Evolutionary conservation across 2,797 vertebrate genomes (phyloP).

Genomic region (Dendrocincla fuliginosa): DNA sequence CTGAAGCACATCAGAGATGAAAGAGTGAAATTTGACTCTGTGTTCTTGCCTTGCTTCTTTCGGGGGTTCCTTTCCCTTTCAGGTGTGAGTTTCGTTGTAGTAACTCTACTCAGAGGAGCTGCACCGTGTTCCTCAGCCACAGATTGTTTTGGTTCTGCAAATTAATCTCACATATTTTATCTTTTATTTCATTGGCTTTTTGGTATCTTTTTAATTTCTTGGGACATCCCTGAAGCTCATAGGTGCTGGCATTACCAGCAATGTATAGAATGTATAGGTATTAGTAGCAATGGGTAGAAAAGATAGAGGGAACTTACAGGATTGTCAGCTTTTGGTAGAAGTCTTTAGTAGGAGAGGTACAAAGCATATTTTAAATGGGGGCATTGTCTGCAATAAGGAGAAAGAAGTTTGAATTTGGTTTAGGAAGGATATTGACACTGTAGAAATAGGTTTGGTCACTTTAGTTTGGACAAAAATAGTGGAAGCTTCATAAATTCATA

Average conservation of each 20-base stretch:
- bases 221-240: neutral
- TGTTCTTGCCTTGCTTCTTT: neutral
- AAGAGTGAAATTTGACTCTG: neutral
- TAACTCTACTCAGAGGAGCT: neutral
- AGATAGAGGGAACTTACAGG: neutral
- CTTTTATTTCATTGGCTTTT: neutral
- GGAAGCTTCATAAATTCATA: neutral
- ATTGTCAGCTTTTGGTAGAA: neutral
- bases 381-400: neutral
- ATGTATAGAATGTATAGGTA: too few relatives aligned
- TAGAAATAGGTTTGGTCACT: neutral
- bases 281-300: neutral
- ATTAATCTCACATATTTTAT: neutral
- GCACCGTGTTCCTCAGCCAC: rapidly evolving
- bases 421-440: neutral
- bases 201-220: neutral
- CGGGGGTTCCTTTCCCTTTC: neutral
- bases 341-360: neutral
- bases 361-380: neutral
- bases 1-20: neutral
- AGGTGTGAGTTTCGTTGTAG: neutral
- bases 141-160: neutral
- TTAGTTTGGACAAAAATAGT: neutral
- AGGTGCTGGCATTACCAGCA: neutral
- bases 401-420: neutral